Evolutionary conservation across 2,113 vertebrate species (phyloP), one percentile per base, ranked within the genome.

Genomic region (Perccottus glenii): DNA sequence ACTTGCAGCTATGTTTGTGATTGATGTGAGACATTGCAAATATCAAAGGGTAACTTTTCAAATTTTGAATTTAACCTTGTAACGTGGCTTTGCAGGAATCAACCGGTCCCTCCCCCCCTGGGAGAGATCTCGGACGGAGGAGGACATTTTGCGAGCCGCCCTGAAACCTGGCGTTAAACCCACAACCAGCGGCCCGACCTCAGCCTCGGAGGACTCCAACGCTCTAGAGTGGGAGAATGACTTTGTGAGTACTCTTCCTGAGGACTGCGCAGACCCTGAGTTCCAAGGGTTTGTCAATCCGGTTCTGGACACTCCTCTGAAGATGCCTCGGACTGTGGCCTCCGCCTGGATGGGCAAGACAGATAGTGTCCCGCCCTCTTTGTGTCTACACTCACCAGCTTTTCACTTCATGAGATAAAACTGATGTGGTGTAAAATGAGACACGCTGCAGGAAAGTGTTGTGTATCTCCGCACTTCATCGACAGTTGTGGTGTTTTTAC

Each of bases 191-290:
- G 92, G 96, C 6, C 93, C 94, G 0, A 69, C 96, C 1, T 99
- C 98, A 0, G 90, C 96, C 64, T 98, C 97, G 0, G 98, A 99
- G 2, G 97, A 98, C 35, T 99, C 96, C 49, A 95, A 92, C 0
- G 95, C 95, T 0, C 89, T 99, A 57, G 98, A 99, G 87, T 99
- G 98, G 98, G 98, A 99, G 87, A 97, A 95, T 9, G 98, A 99
- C 82, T 99, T 99, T 66, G 95, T 98, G 15, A 95, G 95, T 7
- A 95, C 94, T 0, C 94, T 93, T 46, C 74, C 92, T 61, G 96
- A 98, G 32, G 95, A 96, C 19, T 93, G 88, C 0, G 93, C 92
- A 67, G 96, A 98, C 40, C 91, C 95, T 0, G 95, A 96, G 52
- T 98, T 95, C 0, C 93, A 94, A 0, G 96, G 97, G 3, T 98